These are phyloP conservation scores for Anguilla obscura DNA, from an alignment of 2,797 vertebrate genomes.

Conservation along the genomic window DNA sequence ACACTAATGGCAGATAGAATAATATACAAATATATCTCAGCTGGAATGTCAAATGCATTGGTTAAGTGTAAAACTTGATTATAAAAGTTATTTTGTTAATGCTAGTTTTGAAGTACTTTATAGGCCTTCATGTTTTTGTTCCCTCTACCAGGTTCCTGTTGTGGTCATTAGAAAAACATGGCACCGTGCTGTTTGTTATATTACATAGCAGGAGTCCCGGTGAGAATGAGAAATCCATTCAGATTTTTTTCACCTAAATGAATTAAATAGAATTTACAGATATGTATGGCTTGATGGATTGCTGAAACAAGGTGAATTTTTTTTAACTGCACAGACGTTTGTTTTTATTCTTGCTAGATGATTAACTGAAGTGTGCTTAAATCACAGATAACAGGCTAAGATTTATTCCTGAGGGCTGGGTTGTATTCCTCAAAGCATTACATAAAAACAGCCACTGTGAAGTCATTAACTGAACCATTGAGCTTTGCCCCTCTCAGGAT, in stretches of 20 bases:
- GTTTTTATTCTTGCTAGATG: conserved; percentile 8
- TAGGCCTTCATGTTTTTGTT: neutral
- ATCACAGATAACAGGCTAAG: neutral
- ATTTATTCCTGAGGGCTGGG: neutral
- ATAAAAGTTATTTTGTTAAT: neutral
- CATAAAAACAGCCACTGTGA: neutral
- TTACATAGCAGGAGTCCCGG: neutral
- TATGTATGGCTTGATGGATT: neutral
- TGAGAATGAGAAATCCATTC: neutral
- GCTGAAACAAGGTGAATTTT: neutral
- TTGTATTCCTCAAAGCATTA: neutral
- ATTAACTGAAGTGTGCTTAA: neutral
- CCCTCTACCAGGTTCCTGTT: neutral
- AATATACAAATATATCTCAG: neutral
- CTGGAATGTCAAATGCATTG: neutral
- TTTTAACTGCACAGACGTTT: neutral
- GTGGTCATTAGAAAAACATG: neutral
- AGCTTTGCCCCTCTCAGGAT: neutral
- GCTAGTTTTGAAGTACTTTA: neutral
- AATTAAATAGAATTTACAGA: neutral
- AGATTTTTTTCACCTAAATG: conserved; percentile 7
- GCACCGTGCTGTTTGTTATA: neutral
- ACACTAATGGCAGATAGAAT: neutral
- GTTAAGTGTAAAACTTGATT: no score
- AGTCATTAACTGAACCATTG: neutral